These are phyloP conservation scores for Brachionus rubens DNA, from an alignment of 1,140 invertebrate species.

Conservation along the genomic window DNA sequence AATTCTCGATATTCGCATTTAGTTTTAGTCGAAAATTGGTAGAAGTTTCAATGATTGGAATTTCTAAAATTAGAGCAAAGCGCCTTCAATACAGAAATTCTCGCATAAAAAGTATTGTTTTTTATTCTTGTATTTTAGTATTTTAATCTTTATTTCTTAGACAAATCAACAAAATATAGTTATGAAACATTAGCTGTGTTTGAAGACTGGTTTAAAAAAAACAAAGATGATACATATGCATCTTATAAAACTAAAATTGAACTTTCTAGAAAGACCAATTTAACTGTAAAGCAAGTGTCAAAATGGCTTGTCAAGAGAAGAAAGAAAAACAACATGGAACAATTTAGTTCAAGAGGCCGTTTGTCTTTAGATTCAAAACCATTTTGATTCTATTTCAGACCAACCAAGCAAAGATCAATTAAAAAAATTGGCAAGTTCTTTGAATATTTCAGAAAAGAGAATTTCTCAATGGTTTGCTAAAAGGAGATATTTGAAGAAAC, in stretches of 20 bases:
- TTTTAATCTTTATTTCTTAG: conserved; percentile 2
- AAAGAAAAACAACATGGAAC: conserved; percentile 16
- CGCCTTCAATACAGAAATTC: conserved; percentile 1
- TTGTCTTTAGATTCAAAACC: conserved; percentile 9
- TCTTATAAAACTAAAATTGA: conserved; percentile 13
- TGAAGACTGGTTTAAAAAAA: conserved; percentile 14
- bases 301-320: conserved; percentile 22
- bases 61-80: conserved; percentile 14
- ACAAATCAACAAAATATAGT: conserved; percentile 8
- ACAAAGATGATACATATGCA: not conserved
- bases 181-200: conserved; percentile 1
- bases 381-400: conserved; percentile 20
- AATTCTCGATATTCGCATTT: conserved; percentile 1
- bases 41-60: not conserved
- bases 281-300: conserved; percentile 13
- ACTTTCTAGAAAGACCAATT: not conserved
- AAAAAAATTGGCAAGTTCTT: not conserved
- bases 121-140: not conserved
- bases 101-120: not conserved
- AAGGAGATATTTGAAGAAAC: too few species aligned
- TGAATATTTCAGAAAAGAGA: not conserved
- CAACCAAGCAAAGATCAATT: conserved; percentile 10
- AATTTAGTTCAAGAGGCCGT: not conserved
- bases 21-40: conserved; percentile 1
- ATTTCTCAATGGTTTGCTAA: conserved; percentile 32